phyloP scores from a whole-genome alignment of 1,140 invertebrate species.

The Bombus polaris region DNA sequence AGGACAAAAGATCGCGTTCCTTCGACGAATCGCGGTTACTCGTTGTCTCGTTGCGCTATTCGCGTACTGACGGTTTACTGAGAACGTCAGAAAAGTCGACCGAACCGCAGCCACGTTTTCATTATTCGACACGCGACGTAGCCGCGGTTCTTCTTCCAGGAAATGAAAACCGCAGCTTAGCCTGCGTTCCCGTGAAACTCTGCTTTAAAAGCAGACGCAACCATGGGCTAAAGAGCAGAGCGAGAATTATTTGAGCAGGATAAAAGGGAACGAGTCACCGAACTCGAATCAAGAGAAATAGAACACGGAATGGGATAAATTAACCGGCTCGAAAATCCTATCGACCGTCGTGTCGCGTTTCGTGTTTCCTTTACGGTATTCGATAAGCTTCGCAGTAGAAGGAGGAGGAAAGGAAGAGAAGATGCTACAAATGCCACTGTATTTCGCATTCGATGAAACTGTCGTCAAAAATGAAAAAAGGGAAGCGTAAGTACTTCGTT shows the following conservation, averaged over 20 bases:
- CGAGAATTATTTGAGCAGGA: constrained; percentile 17
- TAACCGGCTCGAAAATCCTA: not conserved
- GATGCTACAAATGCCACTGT: not conserved
- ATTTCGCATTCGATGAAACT: constrained; percentile 4
- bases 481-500: constrained; percentile 2
- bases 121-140: constrained; percentile 35
- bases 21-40: not conserved
- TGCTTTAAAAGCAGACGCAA: constrained; percentile 1
- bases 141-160: constrained; percentile 39
- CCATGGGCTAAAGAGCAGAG: not conserved
- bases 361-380: not conserved
- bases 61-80: not conserved
- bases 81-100: not conserved
- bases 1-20: not conserved
- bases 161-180: constrained; percentile 48
- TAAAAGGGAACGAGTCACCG: not conserved
- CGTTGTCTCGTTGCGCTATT: not conserved
- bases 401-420: not conserved
- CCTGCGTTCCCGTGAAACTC: not conserved
- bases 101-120: constrained; percentile 26
- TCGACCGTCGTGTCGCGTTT: not conserved
- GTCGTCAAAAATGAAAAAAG: constrained; percentile 5
- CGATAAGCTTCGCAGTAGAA: not conserved
- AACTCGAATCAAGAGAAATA: not conserved
- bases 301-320: too few relatives aligned